phyloP scores from a whole-genome alignment of 2,797 vertebrate genomes.

The Molossus alvarezi region DNA sequence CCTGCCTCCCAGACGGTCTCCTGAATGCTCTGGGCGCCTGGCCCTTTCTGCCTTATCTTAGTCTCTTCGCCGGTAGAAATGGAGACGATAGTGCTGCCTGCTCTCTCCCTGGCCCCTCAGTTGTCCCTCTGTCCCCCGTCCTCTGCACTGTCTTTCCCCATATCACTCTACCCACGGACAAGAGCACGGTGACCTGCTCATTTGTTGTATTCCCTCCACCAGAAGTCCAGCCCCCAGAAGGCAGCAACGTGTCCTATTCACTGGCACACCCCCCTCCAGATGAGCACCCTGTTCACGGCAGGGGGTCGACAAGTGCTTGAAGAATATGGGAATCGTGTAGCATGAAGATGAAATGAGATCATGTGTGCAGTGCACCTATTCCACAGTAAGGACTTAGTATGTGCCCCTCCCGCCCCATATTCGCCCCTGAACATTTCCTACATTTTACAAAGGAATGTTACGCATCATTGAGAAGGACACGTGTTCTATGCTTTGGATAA shows the following conservation, averaged over 20 bases:
- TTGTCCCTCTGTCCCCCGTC: not conserved
- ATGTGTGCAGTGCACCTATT: not conserved
- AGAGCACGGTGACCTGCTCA: not conserved
- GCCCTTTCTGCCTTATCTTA: not conserved
- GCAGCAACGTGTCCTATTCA: not conserved
- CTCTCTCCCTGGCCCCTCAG: not conserved
- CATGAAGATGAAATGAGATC: not conserved
- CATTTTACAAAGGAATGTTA: not conserved
- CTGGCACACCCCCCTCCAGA: not conserved
- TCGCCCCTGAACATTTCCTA: not conserved
- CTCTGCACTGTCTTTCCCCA: not conserved
- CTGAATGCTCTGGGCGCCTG: not conserved
- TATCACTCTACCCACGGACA: accelerated
- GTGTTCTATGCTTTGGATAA: not conserved
- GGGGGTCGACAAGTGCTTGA: not conserved
- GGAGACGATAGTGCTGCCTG: not conserved
- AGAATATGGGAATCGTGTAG: not conserved
- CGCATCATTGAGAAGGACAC: not conserved
- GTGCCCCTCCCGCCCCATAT: no score
- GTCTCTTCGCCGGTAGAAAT: not conserved
- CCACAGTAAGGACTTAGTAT: not conserved
- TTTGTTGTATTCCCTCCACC: not conserved
- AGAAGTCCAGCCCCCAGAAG: not conserved
- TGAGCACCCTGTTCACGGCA: not conserved
- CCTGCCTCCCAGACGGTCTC: not conserved